Conservation (phyloP, 2,113 vertebrate species). For the Setophaga kirtlandii region DNA sequence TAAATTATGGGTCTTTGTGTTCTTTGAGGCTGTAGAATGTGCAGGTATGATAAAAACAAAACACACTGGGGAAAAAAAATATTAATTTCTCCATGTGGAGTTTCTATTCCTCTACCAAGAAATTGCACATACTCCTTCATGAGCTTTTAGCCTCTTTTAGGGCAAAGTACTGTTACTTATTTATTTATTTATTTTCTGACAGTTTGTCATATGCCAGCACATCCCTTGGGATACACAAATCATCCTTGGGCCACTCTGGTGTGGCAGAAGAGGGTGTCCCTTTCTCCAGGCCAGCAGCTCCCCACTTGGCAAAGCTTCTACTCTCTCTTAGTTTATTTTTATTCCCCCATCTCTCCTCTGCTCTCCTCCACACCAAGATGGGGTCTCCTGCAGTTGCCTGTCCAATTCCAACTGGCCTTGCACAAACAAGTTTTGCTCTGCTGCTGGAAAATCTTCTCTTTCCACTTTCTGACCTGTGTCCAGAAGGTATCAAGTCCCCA, state of each 20-base stretch:
- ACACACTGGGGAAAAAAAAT: rapidly evolving
- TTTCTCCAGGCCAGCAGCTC: neutral
- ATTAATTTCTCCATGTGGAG: neutral
- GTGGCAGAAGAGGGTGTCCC: neutral
- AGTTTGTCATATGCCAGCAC: neutral
- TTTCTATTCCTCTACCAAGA: neutral
- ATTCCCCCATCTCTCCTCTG: neutral
- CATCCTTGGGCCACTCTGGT: neutral
- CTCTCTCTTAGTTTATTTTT: neutral
- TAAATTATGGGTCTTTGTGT: neutral
- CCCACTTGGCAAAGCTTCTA: neutral
- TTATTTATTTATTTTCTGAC: neutral
- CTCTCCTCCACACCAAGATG: neutral
- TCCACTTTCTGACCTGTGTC: neutral
- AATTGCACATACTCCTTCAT: rapidly evolving
- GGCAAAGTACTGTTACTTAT: neutral
- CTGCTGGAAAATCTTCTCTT: neutral
- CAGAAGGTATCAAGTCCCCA: neutral
- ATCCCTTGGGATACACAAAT: neutral
- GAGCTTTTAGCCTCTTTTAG: neutral
- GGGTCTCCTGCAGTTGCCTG: neutral
- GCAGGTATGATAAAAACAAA: neutral
- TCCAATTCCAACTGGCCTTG: neutral
- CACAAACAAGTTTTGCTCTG: neutral
- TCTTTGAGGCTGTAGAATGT: neutral